Evolutionary conservation across 2,113 vertebrate genomes (phyloP).

Genomic region (Cyprinodon tularosa): DNA sequence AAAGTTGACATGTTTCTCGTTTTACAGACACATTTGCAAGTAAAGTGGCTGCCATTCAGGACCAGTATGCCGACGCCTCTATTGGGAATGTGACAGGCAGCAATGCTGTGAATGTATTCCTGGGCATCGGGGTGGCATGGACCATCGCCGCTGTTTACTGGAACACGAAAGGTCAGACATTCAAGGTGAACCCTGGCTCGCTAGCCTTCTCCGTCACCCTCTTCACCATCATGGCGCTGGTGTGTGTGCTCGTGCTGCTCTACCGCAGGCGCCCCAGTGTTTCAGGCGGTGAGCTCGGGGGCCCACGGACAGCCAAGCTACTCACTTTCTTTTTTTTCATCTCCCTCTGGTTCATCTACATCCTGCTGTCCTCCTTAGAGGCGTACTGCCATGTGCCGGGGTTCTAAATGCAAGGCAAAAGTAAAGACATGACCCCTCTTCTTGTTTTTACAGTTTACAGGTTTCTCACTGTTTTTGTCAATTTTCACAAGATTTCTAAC

Average conservation of each 20-base stretch:
- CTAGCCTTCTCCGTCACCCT: constrained; percentile 86
- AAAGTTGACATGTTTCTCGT: neutral
- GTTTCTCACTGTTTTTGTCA: constrained; percentile 64
- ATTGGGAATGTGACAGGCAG: constrained; percentile 88
- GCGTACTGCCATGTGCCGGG: constrained; percentile 83
- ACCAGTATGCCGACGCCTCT: constrained; percentile 86
- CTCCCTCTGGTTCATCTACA: constrained; percentile 83
- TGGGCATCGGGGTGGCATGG: constrained; percentile 87
- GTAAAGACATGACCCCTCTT: constrained; percentile 36
- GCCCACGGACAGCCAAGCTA: constrained; percentile 83
- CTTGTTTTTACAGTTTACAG: constrained; percentile 61
- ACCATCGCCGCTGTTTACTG: constrained; percentile 85
- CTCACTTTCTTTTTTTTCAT: constrained; percentile 81
- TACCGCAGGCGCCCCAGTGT: constrained; percentile 80
- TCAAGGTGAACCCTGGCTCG: constrained; percentile 81
- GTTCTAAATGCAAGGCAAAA: constrained; percentile 72
- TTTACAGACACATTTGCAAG: constrained; percentile 84
- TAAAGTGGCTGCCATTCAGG: constrained; percentile 86
- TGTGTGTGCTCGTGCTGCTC: constrained; percentile 74
- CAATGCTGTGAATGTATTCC: constrained; percentile 87
- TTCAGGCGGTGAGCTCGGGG: constrained; percentile 83
- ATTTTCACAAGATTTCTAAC: constrained; percentile 72
- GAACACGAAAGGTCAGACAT: constrained; percentile 76
- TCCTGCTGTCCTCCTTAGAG: constrained; percentile 82
- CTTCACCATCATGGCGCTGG: constrained; percentile 82